These are phyloP conservation scores for Anolis carolinensis DNA, from an alignment of 2,113 vertebrate genomes.

Conservation along the genomic window DNA sequence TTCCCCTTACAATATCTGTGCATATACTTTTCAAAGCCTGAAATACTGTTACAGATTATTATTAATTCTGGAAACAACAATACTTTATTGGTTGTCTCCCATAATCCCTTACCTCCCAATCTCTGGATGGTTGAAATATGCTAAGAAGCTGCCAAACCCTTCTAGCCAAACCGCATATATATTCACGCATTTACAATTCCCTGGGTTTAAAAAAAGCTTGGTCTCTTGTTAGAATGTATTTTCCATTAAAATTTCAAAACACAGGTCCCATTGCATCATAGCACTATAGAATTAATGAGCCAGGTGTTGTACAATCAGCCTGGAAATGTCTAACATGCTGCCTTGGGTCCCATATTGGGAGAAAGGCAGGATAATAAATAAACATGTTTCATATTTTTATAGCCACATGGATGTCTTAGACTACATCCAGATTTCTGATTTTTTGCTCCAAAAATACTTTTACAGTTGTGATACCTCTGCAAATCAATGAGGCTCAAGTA, in stretches of 20 bases:
- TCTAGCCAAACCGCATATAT: not conserved
- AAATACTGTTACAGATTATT: conserved; percentile 55
- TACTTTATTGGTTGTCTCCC: not conserved
- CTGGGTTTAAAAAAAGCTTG: not conserved
- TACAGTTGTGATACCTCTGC: not conserved
- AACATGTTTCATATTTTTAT: not conserved
- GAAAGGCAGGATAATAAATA: no score
- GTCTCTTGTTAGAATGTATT: not conserved
- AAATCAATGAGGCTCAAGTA: not conserved
- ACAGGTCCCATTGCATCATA: not conserved
- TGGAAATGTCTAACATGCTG: not conserved
- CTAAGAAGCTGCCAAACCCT: not conserved
- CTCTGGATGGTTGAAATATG: not conserved
- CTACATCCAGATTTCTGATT: not conserved
- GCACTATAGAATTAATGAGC: not conserved
- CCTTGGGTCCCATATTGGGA: no score
- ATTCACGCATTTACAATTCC: not conserved
- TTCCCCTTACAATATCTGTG: not conserved
- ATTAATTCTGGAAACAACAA: not conserved
- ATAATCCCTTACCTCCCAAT: not conserved
- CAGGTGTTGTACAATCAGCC: not conserved
- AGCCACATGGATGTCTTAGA: not conserved
- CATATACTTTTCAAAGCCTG: conserved; percentile 41
- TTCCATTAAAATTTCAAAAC: not conserved
- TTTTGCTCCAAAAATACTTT: not conserved